Evolutionary conservation across 2,113 vertebrate genomes (phyloP), one percentile per base, ranked within the genome.

Genomic region (Oophaga pumilio): DNA sequence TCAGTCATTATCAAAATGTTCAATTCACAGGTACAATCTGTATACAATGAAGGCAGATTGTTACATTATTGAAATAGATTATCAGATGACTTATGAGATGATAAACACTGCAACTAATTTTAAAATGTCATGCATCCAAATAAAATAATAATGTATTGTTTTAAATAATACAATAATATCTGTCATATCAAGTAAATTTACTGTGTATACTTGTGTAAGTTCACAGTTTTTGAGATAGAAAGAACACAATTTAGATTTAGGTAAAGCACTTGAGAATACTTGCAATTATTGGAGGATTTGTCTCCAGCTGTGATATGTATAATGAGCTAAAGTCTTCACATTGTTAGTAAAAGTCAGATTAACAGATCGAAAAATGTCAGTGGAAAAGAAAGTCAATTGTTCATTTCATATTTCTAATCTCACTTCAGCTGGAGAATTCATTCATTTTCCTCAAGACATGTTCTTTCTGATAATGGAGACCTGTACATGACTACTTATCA

Each of bases 331-430:
- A 84, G 82, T 26, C 52, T 33, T 57, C 26, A 24, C 66, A 73
- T 73, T 84, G 68, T 57, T 57, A 84, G 66, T n/a, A 57, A 62
- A 73, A 84, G 82, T 76, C 71, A 85, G 57, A 85, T 76, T 62
- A 85, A 77, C 18, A 78, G 60, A 77, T 64, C 57, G 15, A 52
- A 66, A 60, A 64, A 77, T 77, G 84, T 77, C 56, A 85, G 15
- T 15, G 53, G 13, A 74, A 85, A 57, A 49, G 26, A 85, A 85
- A 84, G 56, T 50, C 52, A 85, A 33, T 85, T 85, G 68, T 85
- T 76, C 53, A 85, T 76, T 76, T 85, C 14, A 62, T 85, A 76
- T 50, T 76, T 85, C 53, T 76, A 59, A 85, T 85, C 56, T 76
- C 53, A 33, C 33, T 57, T 77, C 57, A 64, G 22, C 43, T 77